Evolutionary conservation across 2,113 vertebrate genomes (phyloP), one percentile per base, ranked within the genome.

Genomic region (Pristiophorus japonicus): DNA sequence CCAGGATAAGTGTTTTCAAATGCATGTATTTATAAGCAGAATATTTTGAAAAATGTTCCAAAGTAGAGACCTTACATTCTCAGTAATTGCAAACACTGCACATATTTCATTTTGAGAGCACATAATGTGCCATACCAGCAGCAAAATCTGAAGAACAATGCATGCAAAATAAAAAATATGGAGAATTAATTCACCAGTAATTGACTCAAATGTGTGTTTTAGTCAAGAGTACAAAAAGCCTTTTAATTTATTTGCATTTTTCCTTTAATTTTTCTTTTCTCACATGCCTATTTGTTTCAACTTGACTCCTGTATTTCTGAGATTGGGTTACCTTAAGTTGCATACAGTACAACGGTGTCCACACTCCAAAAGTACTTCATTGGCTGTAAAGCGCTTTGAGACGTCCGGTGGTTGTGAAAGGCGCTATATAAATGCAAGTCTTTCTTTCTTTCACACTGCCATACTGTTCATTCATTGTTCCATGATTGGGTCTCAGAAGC

Each of bases 31-130:
- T 70, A 73, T 73, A 51, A 70, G 63, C 62, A 93, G 63, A 59
- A 93, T 93, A 38, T 67, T 94, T 92, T 30, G n/a, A 70, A 94
- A 94, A 94, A 70, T 66, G 63, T 65, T 94, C 22, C n/a, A 66
- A 45, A 67, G 91, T 65, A 45, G 62, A 65, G 63, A 66, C n/a
- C 65, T 18, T 51, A 94, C 11, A 94, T 42, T 6, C 88, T 59
- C 11, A 70, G 66, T 34, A 94, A 70, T 73, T 70, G 4, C 42
- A 94, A 94, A 27, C 42, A 67, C 42, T 27, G 12, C 24, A 47
- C 65, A n/a, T n/a, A n/a, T n/a, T n/a, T n/a, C n/a, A 67, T 94
- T 94, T 88, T 90, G 27, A 59, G 51, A 59, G 27, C 87, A 16
- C 51, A 59, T 3, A 55, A 59, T 55, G 47, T 55, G 7, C 45